Percentiles rank a stretch among this genome's conserved stretches.
Evolutionary conservation across 2,888 invertebrate species (phyloP).

Genomic region (Nymphalis c-album): DNA sequence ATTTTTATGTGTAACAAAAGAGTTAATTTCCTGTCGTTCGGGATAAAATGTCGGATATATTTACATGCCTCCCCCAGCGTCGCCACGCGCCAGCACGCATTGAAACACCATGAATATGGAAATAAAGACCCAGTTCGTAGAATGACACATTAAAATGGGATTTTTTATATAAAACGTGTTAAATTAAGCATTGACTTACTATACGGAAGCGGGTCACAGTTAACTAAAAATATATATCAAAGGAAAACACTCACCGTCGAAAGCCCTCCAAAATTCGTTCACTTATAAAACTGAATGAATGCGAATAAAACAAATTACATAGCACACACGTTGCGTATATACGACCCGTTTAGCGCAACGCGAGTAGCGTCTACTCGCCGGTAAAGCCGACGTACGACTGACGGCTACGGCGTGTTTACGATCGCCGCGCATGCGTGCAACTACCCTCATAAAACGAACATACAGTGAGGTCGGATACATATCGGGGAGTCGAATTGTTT

Average conservation of each 20-base stretch:
- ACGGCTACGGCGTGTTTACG: conserved; percentile 66
- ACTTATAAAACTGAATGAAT: conserved; percentile 43
- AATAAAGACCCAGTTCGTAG: conserved; percentile 35
- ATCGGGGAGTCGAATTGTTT: conserved; percentile 24
- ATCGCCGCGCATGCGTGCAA: conserved; percentile 63
- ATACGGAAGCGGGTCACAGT: conserved; percentile 37
- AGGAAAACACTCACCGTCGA: conserved; percentile 36
- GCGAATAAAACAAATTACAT: conserved; percentile 48
- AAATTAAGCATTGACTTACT: neutral
- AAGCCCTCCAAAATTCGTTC: conserved; percentile 44
- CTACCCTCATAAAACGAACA: conserved; percentile 53
- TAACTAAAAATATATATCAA: conserved; percentile 10
- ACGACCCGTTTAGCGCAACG: conserved; percentile 33
- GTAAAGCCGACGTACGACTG: conserved; percentile 61
- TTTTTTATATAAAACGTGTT: neutral
- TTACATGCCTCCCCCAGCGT: conserved; percentile 26
- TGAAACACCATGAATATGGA: conserved; percentile 44
- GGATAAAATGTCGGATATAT: conserved; percentile 32
- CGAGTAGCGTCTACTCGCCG: conserved; percentile 46
- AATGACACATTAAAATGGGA: conserved; percentile 31
- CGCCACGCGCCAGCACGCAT: conserved; percentile 33
- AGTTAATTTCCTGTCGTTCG: conserved; percentile 25
- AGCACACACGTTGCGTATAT: conserved; percentile 59
- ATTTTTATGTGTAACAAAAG: conserved; percentile 7
- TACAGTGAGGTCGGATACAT: conserved; percentile 3